phyloP scores from a whole-genome alignment of 2,888 invertebrate species.

The Sycophila texana region DNA sequence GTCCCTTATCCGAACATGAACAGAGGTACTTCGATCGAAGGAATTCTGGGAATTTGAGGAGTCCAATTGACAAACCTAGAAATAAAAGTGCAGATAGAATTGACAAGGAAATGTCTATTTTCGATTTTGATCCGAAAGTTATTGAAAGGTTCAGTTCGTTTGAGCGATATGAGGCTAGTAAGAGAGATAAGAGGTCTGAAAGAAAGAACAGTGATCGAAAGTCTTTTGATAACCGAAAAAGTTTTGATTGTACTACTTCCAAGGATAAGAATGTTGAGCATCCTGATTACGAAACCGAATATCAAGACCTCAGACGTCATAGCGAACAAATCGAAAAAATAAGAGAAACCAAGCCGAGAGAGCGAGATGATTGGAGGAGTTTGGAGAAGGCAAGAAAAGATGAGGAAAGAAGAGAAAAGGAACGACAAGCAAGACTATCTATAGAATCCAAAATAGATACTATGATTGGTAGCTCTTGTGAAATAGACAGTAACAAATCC shows the following conservation, averaged over 20 bases:
- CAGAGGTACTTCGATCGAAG: conserved; percentile 69
- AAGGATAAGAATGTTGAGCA: conserved; percentile 65
- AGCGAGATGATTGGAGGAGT: conserved; percentile 72
- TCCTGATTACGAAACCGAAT: conserved; percentile 61
- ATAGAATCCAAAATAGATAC: conserved; percentile 68
- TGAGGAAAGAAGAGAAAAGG: conserved; percentile 70
- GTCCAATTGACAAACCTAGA: conserved; percentile 62
- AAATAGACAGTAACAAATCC: conserved; percentile 69
- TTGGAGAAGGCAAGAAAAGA: conserved; percentile 71
- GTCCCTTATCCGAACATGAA: conserved; percentile 63
- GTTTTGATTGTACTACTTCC: conserved; percentile 62
- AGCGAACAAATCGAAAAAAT: conserved; percentile 58
- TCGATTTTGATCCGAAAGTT: conserved; percentile 69
- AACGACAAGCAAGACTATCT: conserved; percentile 65
- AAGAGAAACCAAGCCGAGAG: conserved; percentile 68
- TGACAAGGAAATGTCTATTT: conserved; percentile 66
- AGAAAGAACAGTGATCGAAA: conserved; percentile 59
- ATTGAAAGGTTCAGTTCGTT: conserved; percentile 67
- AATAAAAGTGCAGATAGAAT: conserved; percentile 70
- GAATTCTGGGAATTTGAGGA: conserved; percentile 64
- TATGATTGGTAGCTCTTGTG: conserved; percentile 63
- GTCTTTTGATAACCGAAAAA: conserved; percentile 61
- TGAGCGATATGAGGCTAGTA: conserved; percentile 60
- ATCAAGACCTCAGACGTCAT: conserved; percentile 48
- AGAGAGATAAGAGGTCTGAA: conserved; percentile 60